Base-by-base conservation (phyloP, 2,113 vertebrate genomes). In the Pithys albifrons region DNA sequence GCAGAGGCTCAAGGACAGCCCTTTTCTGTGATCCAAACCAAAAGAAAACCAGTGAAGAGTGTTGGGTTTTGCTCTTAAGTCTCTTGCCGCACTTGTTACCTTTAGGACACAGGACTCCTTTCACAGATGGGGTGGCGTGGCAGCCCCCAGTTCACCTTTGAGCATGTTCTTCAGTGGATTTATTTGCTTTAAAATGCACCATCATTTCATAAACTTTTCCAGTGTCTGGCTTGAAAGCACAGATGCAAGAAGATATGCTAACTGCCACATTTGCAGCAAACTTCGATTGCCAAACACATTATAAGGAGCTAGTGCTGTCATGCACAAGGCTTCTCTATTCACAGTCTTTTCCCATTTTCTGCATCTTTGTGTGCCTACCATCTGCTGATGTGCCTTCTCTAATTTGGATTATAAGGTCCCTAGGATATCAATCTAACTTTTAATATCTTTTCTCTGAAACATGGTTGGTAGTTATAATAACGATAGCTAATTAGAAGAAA, bases 371-470 rank as follows among this genome's bases (percentile, higher is more conserved):
- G 14, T 67, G 28, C 41, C 51, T 91, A 62, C 80, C 76, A 82
- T 95, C 89, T 93, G 91, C 65, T 81, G 43, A 88, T 77, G 33
- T 78, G 16, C 20, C 72, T 84, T 91, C 65, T 85, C 39, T 76
- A 85, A 79, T 94, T 76, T 76, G 46, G 58, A 79, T 88, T 10
- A 70, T 62, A 94, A 93, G 12, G n/a, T 95, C 62, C 41, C 58
- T 73, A 57, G 85, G 71, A 85, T 62, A 95, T 57, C 82, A 59
- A 37, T 87, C 22, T 70, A 82, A 80, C 33, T 95, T 95, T 93
- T 85, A 87, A 54, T 88, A 79, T 46, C 43, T 88, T 93, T 35
- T 4, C 29, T 83, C 74, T 74, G 48, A 94, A 91, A 33, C 33
- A 3, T 65, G 5, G 2, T 49, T 76, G 31, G 48, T 65, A 46